Evolutionary conservation across 2,797 vertebrate species (phyloP).

Genomic region (Eleutherodactylus coqui): DNA sequence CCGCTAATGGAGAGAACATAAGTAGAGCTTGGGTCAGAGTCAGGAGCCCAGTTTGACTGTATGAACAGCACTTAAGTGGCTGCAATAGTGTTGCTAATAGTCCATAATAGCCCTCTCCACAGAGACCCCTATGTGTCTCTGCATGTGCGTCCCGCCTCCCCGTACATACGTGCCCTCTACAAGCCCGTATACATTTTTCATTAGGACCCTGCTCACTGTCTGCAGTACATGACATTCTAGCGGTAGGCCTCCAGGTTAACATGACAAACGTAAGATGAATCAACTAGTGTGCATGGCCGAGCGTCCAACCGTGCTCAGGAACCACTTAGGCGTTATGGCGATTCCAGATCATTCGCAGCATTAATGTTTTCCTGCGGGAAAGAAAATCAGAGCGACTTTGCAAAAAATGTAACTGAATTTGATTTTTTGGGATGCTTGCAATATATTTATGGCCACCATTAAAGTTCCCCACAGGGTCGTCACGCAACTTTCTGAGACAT

Average conservation of each 20-base stretch:
- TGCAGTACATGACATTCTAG: slow-evolving; percentile 12
- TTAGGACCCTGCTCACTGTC: slow-evolving; percentile 25
- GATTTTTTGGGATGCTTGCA: not conserved
- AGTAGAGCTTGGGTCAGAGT: not conserved
- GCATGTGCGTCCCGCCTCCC: not conserved
- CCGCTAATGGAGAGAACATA: not conserved
- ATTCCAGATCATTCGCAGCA: not conserved
- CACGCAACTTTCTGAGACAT: too few relatives aligned
- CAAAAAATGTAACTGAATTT: not conserved
- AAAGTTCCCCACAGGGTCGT: not conserved
- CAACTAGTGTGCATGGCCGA: not conserved
- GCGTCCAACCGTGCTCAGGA: not conserved
- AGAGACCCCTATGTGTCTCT: not conserved
- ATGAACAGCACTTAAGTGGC: slow-evolving; percentile 6
- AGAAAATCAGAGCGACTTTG: not conserved
- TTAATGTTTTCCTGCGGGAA: not conserved
- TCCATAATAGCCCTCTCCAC: not conserved
- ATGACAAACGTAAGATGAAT: slow-evolving; percentile 7
- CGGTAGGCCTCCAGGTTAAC: not conserved
- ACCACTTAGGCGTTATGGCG: not conserved
- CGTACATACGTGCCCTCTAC: not conserved
- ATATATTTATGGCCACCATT: not conserved
- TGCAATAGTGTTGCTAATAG: not conserved
- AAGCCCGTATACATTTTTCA: slow-evolving; percentile 14
- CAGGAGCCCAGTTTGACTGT: not conserved